phyloP scores from a whole-genome alignment of 2,113 vertebrate genomes.

The Ochotona princeps region DNA sequence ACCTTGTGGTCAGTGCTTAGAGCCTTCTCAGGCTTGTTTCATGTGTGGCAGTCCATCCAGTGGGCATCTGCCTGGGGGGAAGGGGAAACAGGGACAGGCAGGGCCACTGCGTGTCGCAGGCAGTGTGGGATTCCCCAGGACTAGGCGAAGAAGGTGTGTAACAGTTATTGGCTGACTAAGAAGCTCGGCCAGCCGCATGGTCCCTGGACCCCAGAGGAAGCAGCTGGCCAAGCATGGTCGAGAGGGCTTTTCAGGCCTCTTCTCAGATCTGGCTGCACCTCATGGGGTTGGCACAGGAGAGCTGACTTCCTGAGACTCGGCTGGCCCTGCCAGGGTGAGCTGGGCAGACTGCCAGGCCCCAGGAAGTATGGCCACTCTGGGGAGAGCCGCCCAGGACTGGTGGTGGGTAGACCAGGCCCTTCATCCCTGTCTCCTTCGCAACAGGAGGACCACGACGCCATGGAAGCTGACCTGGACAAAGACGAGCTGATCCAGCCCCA shows the following conservation, averaged over 20 bases:
- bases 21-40: neutral
- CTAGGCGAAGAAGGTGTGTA: neutral
- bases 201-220: neutral
- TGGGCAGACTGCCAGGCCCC: neutral
- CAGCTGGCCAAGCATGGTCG: neutral
- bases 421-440: conserved; percentile 61
- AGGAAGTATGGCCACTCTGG: rapidly evolving
- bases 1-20: too few species aligned
- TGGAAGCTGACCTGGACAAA: conserved; percentile 94
- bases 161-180: neutral
- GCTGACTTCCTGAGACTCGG: too few species aligned
- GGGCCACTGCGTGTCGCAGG: neutral
- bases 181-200: neutral
- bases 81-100: neutral
- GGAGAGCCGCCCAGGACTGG: neutral
- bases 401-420: neutral
- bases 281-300: rapidly evolving
- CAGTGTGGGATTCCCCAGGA: neutral
- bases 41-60: neutral
- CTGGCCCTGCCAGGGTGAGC: neutral
- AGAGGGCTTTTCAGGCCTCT: neutral
- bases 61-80: neutral
- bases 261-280: neutral
- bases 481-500: conserved; percentile 94
- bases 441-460: conserved; percentile 89